Base-by-base conservation (phyloP, 92 coral and sea anemone genomes). In the Porites divaricata region DNA sequence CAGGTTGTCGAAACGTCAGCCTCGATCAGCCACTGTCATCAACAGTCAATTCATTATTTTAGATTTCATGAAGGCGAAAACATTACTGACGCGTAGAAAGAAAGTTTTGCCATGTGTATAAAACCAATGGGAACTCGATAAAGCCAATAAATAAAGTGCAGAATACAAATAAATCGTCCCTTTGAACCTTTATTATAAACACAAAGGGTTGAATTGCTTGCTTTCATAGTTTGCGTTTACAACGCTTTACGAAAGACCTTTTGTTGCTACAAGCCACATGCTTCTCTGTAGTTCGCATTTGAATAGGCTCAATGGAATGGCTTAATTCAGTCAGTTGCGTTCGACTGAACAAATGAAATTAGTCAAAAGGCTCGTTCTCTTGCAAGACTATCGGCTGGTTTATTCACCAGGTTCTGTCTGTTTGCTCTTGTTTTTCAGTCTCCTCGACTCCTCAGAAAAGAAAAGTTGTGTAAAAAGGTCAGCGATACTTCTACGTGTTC, bases 401-500 rank as follows among this genome's bases (percentile, higher is more conserved):
- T 48, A 5, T 48, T 48, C 45, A 14, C 45, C 26, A 13, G 6
- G n/a, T 41, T 19, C 2, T 63, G 25, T 77, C 1, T 68, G 6
- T 75, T 56, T 35, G 45, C 45, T 35, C 45, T 74, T 62, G 49
- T 6, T 19, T 84, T 84, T 19, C 66, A 84, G 88, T 84, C 88
- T 1, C 88, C 88, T 52, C 77, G 76, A 13, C 59, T 64, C 5
- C 6, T 68, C 2, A 84, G 77, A 16, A 94, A 92, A 76, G 89
- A 92, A 72, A 92, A 67, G 65, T 89, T 94, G 8, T 92, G 93
- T 63, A 85, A 92, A 83, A 94, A 94, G 73, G 76, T 92, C 67
- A 94, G 98, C 54, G 98, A 94, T 63, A 89, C 92, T 3, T 94
- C 99, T 0, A 89, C 90, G 16, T 85, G 90, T 72, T 92, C 98